Evolutionary conservation across 2,888 invertebrate species (phyloP).

Genomic region (Yponomeuta plumbellus): DNA sequence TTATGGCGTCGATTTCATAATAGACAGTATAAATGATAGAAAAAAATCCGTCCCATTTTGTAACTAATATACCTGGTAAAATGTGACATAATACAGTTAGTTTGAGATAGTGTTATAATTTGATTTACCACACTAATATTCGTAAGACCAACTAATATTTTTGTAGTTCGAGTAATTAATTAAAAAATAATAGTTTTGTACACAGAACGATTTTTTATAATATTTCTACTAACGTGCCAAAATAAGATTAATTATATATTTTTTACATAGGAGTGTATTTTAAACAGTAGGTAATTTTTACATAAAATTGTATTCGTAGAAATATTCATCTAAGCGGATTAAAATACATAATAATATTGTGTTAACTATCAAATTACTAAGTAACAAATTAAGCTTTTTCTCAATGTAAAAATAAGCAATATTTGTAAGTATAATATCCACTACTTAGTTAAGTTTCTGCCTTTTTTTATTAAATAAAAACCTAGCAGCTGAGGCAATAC

Average conservation of each 20-base stretch:
- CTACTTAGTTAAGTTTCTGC: background rate
- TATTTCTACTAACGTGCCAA: conserved; percentile 17
- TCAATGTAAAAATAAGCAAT: background rate
- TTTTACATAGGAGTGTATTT: conserved; percentile 29
- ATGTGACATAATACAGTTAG: conserved; percentile 17
- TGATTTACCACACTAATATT: background rate
- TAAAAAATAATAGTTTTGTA: background rate
- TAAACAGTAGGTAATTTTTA: background rate
- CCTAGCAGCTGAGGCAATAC: conserved; percentile 67
- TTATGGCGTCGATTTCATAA: background rate
- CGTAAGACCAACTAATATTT: conserved; percentile 1
- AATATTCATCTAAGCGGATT: background rate
- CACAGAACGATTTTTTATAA: conserved; percentile 7
- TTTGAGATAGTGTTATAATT: background rate
- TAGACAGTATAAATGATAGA: background rate
- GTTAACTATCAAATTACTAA: background rate
- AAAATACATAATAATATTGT: background rate
- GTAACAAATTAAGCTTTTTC: background rate
- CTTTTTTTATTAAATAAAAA: conserved; percentile 24
- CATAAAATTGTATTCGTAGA: background rate
- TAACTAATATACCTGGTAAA: conserved; percentile 15
- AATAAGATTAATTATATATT: conserved; percentile 14
- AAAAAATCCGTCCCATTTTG: conserved; percentile 13
- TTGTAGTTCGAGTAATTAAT: background rate
- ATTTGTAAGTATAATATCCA: background rate